Percentiles rank a stretch among this genome's conserved stretches.
Evolutionary conservation across 30 jellyfish, hydroid and myxozoan species (phyloP).

Genomic region (Morbakka virulenta): DNA sequence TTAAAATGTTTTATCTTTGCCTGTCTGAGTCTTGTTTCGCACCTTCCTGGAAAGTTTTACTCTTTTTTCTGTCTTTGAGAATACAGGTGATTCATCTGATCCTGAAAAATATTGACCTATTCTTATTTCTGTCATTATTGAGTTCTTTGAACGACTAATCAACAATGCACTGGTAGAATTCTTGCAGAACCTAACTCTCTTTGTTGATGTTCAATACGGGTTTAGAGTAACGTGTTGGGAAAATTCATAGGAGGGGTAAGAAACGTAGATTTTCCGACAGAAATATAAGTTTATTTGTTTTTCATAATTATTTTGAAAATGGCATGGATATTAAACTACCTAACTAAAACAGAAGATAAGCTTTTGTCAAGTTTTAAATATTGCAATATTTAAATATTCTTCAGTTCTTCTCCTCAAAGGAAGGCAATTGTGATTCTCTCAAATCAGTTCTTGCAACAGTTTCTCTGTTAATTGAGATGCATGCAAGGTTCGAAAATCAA

Average conservation of each 20-base stretch:
- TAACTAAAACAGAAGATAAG: neutral
- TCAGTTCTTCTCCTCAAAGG: neutral
- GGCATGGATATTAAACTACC: neutral
- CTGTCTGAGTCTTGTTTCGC: too few species aligned
- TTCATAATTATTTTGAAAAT: neutral
- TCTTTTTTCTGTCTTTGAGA: too few species aligned
- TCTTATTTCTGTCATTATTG: too few species aligned
- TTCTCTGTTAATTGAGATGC: slow-evolving; percentile 27
- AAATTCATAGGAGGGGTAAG: neutral
- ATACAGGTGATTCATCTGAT: too few species aligned
- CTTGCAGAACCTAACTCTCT: too few species aligned
- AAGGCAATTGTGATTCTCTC: slow-evolving; percentile 16
- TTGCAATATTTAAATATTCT: neutral
- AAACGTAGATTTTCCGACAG: neutral
- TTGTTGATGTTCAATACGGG: too few species aligned
- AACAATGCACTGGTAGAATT: too few species aligned
- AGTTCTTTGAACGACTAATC: too few species aligned
- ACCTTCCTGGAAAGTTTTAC: too few species aligned
- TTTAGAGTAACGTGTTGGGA: too few species aligned
- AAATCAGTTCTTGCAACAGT: slow-evolving; percentile 18
- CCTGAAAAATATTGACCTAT: too few species aligned
- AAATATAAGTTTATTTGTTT: neutral
- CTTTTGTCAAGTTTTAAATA: neutral
- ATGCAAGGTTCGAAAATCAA: slow-evolving; percentile 33
- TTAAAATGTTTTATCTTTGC: too few species aligned